Conservation (phyloP, 2,888 invertebrate genomes). For the Phaedon cochleariae region DNA sequence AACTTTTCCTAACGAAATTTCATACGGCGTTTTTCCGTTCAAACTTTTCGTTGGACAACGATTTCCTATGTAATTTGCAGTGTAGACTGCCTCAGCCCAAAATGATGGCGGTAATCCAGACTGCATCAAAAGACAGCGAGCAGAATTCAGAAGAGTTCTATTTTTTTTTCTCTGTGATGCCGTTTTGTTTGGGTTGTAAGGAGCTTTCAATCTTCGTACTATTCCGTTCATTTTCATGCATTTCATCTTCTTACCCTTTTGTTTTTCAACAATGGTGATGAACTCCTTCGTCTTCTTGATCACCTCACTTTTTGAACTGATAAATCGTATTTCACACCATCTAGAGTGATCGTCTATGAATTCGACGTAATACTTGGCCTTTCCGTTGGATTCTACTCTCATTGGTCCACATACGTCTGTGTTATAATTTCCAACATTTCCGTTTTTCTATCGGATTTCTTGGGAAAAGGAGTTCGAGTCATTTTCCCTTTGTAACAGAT, state of each 20-base stretch:
- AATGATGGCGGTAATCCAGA: no score
- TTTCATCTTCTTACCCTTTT: conserved; percentile 33
- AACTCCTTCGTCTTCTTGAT: conserved; percentile 34
- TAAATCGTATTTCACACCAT: conserved; percentile 41
- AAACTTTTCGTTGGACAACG: not conserved
- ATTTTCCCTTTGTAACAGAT: no score
- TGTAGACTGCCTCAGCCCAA: no score
- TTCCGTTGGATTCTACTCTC: not conserved
- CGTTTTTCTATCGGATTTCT: no score
- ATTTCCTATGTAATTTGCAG: no score
- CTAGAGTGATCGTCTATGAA: conserved; percentile 46
- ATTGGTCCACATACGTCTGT: not conserved
- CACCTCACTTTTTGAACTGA: conserved; percentile 43
- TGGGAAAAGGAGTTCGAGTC: no score
- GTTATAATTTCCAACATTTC: not conserved
- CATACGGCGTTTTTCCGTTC: no score
- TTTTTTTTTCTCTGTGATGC: conserved; percentile 35
- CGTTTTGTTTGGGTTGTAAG: conserved; percentile 12
- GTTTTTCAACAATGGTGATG: conserved; percentile 42
- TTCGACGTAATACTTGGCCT: conserved; percentile 40
- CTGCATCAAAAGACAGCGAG: conserved; percentile 35
- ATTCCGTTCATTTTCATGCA: conserved; percentile 42
- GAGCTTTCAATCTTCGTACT: conserved; percentile 31
- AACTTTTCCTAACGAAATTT: no score
- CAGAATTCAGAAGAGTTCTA: conserved; percentile 5